phyloP scores from a whole-genome alignment of 2,797 vertebrate genomes.

The Pterois miles region DNA sequence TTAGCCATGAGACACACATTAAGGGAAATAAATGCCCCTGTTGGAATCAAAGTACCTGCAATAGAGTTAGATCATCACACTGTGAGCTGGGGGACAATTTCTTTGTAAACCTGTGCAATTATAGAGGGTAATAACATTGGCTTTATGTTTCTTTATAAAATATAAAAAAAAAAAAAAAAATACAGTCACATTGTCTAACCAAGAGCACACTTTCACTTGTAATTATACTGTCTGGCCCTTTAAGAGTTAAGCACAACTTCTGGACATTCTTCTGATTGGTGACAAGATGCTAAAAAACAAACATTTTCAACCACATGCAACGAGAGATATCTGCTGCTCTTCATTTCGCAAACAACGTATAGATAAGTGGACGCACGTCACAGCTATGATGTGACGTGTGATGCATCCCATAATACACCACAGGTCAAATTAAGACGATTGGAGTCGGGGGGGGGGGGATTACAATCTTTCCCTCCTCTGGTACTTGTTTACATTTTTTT shows the following conservation, averaged over 20 bases:
- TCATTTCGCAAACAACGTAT: neutral
- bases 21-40: slow-evolving; percentile 23
- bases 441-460: neutral
- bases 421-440: neutral
- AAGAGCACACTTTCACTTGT: slow-evolving; percentile 46
- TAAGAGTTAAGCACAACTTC: neutral
- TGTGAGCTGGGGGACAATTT: neutral
- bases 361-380: neutral
- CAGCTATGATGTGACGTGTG: neutral
- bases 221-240: slow-evolving; percentile 16
- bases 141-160: slow-evolving; percentile 34
- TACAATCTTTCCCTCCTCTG: neutral
- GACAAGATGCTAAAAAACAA: slow-evolving; percentile 11
- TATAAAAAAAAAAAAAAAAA: slow-evolving; percentile 19
- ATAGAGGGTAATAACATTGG: slow-evolving; percentile 21
- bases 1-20: slow-evolving; percentile 23
- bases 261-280: slow-evolving; percentile 22
- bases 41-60: slow-evolving; percentile 36
- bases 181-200: slow-evolving; percentile 47
- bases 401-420: slow-evolving; percentile 7
- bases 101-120: slow-evolving; percentile 55
- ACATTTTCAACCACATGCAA: slow-evolving; percentile 58
- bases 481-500: neutral
- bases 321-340: slow-evolving; percentile 3
- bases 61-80: slow-evolving; percentile 11